A percentile compares a stretch with the other conserved stretches of the same genome.
These are phyloP conservation scores for Heliangelus exortis DNA, from an alignment of 2,797 vertebrate species.

Conservation along the genomic window DNA sequence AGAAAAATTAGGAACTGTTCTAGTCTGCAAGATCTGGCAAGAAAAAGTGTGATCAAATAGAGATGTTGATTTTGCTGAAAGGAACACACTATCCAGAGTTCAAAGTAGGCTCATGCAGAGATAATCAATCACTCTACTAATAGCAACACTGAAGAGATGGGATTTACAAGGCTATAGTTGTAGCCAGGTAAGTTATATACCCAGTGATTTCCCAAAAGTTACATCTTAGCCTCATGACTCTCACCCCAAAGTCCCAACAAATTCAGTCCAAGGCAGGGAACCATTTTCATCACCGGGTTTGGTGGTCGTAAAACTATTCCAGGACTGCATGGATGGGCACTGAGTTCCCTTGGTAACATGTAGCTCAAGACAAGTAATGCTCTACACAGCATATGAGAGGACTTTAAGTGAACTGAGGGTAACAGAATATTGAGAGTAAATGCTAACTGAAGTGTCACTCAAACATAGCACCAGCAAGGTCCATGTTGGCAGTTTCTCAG, in stretches of 20 bases:
- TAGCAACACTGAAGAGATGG: neutral
- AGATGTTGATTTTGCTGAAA: neutral
- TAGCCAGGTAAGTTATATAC: neutral
- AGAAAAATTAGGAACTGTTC: slow-evolving; percentile 5
- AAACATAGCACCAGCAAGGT: neutral
- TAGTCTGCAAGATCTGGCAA: neutral
- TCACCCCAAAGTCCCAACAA: neutral
- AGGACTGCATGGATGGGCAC: accelerated
- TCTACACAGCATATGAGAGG: neutral
- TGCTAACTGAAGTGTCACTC: neutral
- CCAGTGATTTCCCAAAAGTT: neutral
- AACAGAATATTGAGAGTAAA: neutral
- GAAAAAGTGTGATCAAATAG: neutral
- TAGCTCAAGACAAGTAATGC: neutral
- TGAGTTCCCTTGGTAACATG: neutral
- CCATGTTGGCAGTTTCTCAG: neutral
- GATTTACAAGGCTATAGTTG: neutral
- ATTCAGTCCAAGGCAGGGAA: neutral
- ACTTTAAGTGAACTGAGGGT: neutral
- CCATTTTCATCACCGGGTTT: neutral
- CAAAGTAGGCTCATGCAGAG: neutral
- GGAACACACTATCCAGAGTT: neutral
- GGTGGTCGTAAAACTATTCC: neutral
- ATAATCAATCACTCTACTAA: neutral
- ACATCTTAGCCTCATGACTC: neutral